Conservation (phyloP, 2,888 invertebrate species). For the Lypha dubia region DNA sequence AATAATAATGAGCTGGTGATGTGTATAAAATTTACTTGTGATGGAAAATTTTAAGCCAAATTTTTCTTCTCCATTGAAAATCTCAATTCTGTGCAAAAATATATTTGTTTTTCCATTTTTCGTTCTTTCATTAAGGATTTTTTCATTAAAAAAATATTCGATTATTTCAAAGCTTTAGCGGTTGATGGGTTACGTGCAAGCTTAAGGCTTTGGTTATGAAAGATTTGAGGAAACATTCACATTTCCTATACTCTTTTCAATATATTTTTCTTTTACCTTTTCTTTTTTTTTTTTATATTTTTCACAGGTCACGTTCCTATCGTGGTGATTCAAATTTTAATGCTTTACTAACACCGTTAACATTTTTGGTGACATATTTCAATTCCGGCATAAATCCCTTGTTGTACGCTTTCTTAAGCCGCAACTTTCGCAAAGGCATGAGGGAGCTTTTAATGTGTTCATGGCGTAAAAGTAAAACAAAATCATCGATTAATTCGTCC, state of each 20-base stretch:
- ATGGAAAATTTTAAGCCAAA: too few relatives aligned
- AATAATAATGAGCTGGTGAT: too few relatives aligned
- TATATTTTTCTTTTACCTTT: background rate
- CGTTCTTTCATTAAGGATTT: too few relatives aligned
- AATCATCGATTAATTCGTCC: constrained; percentile 82
- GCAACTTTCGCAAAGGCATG: constrained; percentile 93
- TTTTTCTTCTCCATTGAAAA: too few relatives aligned
- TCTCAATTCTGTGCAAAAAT: too few relatives aligned
- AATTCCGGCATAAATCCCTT: constrained; percentile 96
- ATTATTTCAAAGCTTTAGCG: background rate
- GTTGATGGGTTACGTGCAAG: background rate
- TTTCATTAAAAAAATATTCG: background rate
- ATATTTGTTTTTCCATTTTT: too few relatives aligned
- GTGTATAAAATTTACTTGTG: too few relatives aligned
- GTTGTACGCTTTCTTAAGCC: constrained; percentile 93
- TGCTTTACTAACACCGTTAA: constrained; percentile 91
- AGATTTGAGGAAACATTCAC: background rate
- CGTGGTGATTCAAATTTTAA: constrained; percentile 90
- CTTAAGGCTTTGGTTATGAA: background rate
- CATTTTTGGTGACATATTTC: constrained; percentile 93
- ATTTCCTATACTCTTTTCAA: background rate
- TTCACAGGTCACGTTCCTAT: constrained; percentile 85
- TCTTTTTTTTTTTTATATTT: constrained; percentile 13
- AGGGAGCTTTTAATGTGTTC: constrained; percentile 89
- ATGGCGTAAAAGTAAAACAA: constrained; percentile 82